phyloP scores from a whole-genome alignment of 2,888 invertebrate species.

The Folsomia candida region DNA sequence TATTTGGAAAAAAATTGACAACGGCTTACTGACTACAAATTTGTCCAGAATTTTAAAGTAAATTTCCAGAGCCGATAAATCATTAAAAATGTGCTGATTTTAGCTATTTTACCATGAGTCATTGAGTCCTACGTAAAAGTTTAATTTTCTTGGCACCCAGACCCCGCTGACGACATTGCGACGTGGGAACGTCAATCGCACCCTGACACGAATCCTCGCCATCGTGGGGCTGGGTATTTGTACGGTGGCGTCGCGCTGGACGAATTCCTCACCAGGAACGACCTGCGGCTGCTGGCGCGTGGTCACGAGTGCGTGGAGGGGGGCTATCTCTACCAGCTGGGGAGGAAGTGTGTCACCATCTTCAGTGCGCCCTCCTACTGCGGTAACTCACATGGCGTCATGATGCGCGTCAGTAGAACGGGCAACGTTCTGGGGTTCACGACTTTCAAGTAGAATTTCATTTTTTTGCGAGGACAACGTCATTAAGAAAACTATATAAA shows the following conservation, averaged over 20 bases:
- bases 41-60: too few relatives aligned
- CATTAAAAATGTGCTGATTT: too few relatives aligned
- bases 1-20: too few relatives aligned
- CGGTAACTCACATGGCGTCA: neutral
- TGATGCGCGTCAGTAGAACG: neutral
- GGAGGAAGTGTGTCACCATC: conserved; percentile 6
- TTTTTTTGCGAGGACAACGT: too few relatives aligned
- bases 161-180: too few relatives aligned
- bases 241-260: neutral
- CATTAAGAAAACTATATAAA: too few relatives aligned
- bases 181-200: neutral
- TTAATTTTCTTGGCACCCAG: too few relatives aligned
- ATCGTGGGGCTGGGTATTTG: neutral
- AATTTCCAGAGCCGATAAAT: too few relatives aligned
- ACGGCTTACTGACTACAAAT: too few relatives aligned
- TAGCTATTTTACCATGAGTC: too few relatives aligned
- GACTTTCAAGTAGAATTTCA: too few relatives aligned
- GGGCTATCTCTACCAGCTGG: conserved; percentile 1
- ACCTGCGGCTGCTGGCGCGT: neutral
- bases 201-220: neutral
- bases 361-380: conserved; percentile 13
- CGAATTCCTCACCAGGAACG: conserved; percentile 1
- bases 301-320: conserved; percentile 7
- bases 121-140: too few relatives aligned
- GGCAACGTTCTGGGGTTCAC: neutral